Base-by-base conservation (phyloP, 2,888 invertebrate species). In the Drosophila putrida region DNA sequence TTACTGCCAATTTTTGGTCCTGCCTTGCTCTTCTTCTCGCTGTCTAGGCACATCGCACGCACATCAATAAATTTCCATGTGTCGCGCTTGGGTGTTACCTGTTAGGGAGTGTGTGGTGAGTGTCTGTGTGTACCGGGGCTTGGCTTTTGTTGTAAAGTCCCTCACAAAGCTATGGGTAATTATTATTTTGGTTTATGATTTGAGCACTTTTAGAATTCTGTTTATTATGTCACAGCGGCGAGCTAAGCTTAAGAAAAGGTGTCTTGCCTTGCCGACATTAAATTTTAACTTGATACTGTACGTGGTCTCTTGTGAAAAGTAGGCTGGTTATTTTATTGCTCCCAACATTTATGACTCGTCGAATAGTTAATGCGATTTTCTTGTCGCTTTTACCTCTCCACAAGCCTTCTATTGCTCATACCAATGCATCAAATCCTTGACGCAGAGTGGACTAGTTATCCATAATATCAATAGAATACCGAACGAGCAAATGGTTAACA, bases 101-200 rank as follows among this genome's bases (percentile, higher is more conserved):
- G 44, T 27, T 41, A 9, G 33, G 25, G n/a, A 46, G 28, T 50
- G 4, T 31, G 28, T 50, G 3, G 6, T 31, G 38, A 62, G 25
- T 58, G 33, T 50, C 11, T 61, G 39, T 59, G 44, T 59, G 36
- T 54, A 43, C 57, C 20, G 46, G 59, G 54, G 70, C 62, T 70
- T 71, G 71, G 78, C 80, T 80, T 72, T 77, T 80, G 71, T 80
- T 82, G 78, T 68, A 85, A 80, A 82, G 73, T 72, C 80, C 51
- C 57, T 41, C 55, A 58, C 68, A 85, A 82, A 83, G 87, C 87
- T 81, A 50, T 65, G 74, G 89, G 89, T 85, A 89, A 89, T 85
- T 85, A 89, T 85, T 85, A 89, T 85, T 84, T 89, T 85, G 85
- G 85, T 85, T 85, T 85, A 85, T 84, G 84, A 88, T 83, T 84